phyloP scores from a whole-genome alignment of 2,797 vertebrate species.

The Bucorvus abyssinicus region DNA sequence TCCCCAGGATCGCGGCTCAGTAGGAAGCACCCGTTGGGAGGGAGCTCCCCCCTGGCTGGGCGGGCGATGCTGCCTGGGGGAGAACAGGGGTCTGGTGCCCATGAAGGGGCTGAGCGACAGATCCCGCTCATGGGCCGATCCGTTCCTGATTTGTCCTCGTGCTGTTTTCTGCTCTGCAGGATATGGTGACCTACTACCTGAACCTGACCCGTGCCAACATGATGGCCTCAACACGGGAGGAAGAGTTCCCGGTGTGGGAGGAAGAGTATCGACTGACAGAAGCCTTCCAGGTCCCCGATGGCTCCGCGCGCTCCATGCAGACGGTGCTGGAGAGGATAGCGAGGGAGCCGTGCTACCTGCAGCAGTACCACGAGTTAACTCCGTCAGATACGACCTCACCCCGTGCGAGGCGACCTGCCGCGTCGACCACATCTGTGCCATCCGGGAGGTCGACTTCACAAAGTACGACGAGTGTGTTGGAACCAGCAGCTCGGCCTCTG shows the following conservation, averaged over 20 bases:
- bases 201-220: slow-evolving; percentile 87
- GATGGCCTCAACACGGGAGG: slow-evolving; percentile 70
- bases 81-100: too few relatives aligned
- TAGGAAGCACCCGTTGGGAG: accelerated
- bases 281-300: slow-evolving; percentile 82
- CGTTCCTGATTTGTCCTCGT: not conserved
- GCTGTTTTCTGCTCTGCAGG: slow-evolving; percentile 71
- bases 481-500: slow-evolving; percentile 36
- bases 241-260: slow-evolving; percentile 85
- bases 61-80: not conserved
- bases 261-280: slow-evolving; percentile 89
- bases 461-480: slow-evolving; percentile 80
- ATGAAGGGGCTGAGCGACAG: too few relatives aligned
- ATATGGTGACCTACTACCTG: slow-evolving; percentile 90
- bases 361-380: slow-evolving; percentile 90
- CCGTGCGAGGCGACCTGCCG: slow-evolving; percentile 80
- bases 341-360: slow-evolving; percentile 68
- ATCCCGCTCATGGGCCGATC: too few relatives aligned
- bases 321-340: slow-evolving; percentile 74
- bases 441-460: slow-evolving; percentile 82
- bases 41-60: not conserved
- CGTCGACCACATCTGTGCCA: slow-evolving; percentile 86
- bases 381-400: slow-evolving; percentile 84
- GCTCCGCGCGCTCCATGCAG: slow-evolving; percentile 84
- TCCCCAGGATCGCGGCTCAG: accelerated